A percentile compares a stretch with the other conserved stretches of the same genome.
These are phyloP conservation scores for Ridgeia piscesae DNA, from an alignment of 1,140 invertebrate species.

Conservation along the genomic window DNA sequence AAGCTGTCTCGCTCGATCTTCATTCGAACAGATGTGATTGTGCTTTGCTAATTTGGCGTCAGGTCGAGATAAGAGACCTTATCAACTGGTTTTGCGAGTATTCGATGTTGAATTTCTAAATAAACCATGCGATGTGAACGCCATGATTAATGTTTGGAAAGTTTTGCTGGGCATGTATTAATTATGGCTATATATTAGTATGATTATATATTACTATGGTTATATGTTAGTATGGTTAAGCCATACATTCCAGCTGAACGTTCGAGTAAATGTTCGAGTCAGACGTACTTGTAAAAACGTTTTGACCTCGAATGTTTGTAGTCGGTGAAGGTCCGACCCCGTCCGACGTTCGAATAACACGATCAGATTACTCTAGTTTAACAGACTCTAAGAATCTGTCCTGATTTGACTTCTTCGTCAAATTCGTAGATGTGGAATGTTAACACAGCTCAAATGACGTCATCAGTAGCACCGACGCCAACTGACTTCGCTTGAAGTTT, in stretches of 20 bases:
- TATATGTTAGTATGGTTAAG: background rate
- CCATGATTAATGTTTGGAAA: background rate
- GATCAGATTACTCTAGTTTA: background rate
- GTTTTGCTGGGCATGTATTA: background rate
- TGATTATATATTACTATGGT: too few relatives aligned
- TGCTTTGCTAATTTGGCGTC: background rate
- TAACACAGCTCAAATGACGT: too few relatives aligned
- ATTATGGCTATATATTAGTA: too few relatives aligned
- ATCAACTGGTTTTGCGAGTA: background rate
- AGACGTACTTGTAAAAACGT: background rate
- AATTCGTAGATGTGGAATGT: background rate
- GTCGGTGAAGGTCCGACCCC: background rate
- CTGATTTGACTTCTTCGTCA: background rate
- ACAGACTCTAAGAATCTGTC: background rate
- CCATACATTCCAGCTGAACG: background rate
- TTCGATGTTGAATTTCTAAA: background rate
- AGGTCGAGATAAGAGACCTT: background rate
- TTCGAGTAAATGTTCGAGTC: background rate
- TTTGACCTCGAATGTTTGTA: background rate
- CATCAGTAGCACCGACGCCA: too few relatives aligned
- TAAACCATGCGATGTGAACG: background rate
- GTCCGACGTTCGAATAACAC: background rate
- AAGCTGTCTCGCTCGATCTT: background rate
- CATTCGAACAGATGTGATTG: background rate
- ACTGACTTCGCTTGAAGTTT: too few relatives aligned